phyloP scores from a whole-genome alignment of 2,888 invertebrate genomes.

The Boloria euphrosyne region DNA sequence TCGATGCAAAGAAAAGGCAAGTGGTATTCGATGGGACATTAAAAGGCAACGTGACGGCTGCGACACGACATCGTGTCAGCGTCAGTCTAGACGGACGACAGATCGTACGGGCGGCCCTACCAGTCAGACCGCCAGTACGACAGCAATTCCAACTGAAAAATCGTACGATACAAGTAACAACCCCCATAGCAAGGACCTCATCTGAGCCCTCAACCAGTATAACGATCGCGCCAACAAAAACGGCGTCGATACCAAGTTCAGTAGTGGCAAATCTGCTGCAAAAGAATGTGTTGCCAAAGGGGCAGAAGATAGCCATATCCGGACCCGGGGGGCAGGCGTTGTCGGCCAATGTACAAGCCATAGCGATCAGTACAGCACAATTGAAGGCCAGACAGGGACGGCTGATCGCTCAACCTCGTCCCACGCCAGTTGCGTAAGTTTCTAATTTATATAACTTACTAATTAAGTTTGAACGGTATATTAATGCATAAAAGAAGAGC shows the following conservation, averaged over 20 bases:
- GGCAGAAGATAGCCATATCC: slow-evolving; percentile 63
- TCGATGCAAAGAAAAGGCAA: slow-evolving; percentile 59
- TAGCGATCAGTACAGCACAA: slow-evolving; percentile 64
- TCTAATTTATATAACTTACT: background rate
- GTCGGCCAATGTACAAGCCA: slow-evolving; percentile 63
- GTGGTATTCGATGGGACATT: slow-evolving; percentile 50
- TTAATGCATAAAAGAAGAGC: no score
- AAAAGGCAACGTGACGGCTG: slow-evolving; percentile 48
- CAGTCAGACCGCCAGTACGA: slow-evolving; percentile 52
- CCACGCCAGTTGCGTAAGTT: slow-evolving; percentile 57
- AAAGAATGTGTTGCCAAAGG: slow-evolving; percentile 59
- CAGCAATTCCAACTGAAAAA: slow-evolving; percentile 67
- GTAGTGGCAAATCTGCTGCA: slow-evolving; percentile 62
- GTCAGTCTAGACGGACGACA: slow-evolving; percentile 63
- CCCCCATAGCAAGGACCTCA: slow-evolving; percentile 42
- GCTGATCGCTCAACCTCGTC: slow-evolving; percentile 54
- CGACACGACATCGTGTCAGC: slow-evolving; percentile 51
- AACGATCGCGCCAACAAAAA: slow-evolving; percentile 52
- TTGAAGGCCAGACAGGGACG: slow-evolving; percentile 61
- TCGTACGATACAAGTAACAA: slow-evolving; percentile 52
- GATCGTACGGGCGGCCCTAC: slow-evolving; percentile 54
- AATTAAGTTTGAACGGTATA: no score
- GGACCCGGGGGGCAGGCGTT: slow-evolving; percentile 54
- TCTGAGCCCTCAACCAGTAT: slow-evolving; percentile 51
- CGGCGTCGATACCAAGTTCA: slow-evolving; percentile 56